phyloP scores from a whole-genome alignment of 1,140 invertebrate species.

The Scaptodrosophila lebanonensis region DNA sequence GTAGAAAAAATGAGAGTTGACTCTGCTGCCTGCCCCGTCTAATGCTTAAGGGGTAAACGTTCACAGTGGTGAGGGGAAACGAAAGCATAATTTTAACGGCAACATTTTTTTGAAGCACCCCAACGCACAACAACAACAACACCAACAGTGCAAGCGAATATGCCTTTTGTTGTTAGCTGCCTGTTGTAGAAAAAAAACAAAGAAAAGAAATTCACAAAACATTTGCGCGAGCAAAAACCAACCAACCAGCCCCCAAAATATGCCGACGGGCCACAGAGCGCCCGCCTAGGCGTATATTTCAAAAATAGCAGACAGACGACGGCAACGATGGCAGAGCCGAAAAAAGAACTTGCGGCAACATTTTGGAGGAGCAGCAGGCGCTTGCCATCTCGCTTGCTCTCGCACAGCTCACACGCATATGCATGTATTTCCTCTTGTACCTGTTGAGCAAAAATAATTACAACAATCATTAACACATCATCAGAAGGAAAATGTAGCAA shows the following conservation, averaged over 20 bases:
- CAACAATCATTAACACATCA: conserved; percentile 36
- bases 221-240: too few species aligned
- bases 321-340: too few species aligned
- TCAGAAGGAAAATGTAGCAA: conserved; percentile 29
- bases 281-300: conserved; percentile 14
- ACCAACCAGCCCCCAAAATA: not conserved
- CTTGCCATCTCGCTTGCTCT: conserved; percentile 3
- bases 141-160: too few species aligned
- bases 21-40: too few species aligned
- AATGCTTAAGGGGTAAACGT: too few species aligned
- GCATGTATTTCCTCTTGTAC: conserved; percentile 41
- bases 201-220: too few species aligned
- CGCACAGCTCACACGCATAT: conserved; percentile 27
- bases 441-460: conserved; percentile 67
- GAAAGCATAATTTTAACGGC: conserved; percentile 26
- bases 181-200: too few species aligned
- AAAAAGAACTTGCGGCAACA: not conserved
- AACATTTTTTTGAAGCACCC: not conserved
- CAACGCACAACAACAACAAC: too few species aligned
- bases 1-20: conserved; percentile 7
- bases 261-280: not conserved
- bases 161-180: too few species aligned
- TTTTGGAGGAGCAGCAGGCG: not conserved
- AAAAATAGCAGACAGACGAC: conserved; percentile 37
- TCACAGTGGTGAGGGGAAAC: too few species aligned